Percentiles rank a stretch among this genome's conserved stretches.
phyloP scores from a whole-genome alignment of 1,140 invertebrate species.

The Zaprionus tsacasi region DNA sequence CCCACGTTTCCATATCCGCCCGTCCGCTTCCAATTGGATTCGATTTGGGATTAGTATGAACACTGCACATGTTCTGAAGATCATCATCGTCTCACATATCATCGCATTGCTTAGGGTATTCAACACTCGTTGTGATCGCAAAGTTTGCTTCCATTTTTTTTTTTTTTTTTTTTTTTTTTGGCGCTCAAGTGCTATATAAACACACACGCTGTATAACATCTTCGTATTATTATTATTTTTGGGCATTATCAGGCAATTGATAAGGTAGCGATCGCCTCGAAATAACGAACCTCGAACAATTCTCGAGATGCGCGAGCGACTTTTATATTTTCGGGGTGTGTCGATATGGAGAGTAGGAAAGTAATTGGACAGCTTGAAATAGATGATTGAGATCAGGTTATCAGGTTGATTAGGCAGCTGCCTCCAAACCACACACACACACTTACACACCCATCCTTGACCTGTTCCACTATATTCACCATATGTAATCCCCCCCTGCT shows the following conservation, averaged over 20 bases:
- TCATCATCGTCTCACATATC: background rate
- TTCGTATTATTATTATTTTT: constrained; percentile 26
- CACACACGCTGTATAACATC: constrained; percentile 2
- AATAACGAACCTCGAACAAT: background rate
- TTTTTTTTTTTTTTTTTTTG: too few relatives aligned
- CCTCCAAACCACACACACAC: background rate
- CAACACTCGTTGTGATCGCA: constrained; percentile 8
- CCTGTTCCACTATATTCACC: background rate
- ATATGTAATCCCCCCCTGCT: background rate
- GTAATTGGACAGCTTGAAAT: background rate
- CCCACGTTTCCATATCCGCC: background rate
- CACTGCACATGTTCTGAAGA: background rate
- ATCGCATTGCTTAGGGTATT: constrained; percentile 22
- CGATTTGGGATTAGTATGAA: too few relatives aligned
- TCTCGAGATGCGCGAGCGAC: background rate
- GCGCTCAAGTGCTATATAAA: background rate
- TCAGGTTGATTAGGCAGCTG: background rate
- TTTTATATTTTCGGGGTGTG: constrained; percentile 22
- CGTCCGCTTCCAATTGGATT: too few relatives aligned
- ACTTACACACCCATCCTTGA: background rate
- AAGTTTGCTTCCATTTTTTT: background rate
- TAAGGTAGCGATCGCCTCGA: constrained; percentile 15
- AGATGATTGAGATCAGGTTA: constrained; percentile 4
- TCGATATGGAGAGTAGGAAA: background rate
- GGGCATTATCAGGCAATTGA: constrained; percentile 39